Conservation (phyloP, 2,797 vertebrate genomes). For the Crenuchus spilurus region DNA sequence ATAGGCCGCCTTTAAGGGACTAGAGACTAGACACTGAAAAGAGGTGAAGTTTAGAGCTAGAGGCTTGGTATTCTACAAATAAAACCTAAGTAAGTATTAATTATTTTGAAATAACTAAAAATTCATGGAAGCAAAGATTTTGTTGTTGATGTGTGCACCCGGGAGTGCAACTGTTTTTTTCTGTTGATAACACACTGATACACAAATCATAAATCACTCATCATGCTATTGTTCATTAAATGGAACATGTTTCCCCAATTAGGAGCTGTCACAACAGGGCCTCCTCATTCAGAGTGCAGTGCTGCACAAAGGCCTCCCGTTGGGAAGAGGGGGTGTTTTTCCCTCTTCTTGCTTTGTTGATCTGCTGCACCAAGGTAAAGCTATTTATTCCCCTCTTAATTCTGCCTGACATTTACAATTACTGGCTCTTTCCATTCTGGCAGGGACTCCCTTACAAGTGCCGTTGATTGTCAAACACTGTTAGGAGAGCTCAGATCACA, state of each 20-base stretch:
- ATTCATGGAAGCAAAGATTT: constrained; percentile 25
- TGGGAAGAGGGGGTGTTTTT: constrained; percentile 48
- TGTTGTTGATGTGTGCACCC: constrained; percentile 14
- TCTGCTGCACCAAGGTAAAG: constrained; percentile 65
- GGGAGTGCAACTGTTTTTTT: constrained; percentile 39
- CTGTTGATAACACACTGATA: constrained; percentile 50
- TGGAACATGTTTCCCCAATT: constrained; percentile 56
- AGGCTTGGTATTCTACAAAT: no score
- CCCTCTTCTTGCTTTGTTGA: constrained; percentile 53
- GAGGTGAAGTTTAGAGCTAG: no score
- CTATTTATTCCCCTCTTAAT: constrained; percentile 81
- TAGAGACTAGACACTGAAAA: no score
- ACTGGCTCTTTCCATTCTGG: constrained; percentile 78
- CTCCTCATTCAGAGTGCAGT: constrained; percentile 49
- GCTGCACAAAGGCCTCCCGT: constrained; percentile 52
- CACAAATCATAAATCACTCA: constrained; percentile 56
- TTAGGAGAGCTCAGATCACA: constrained; percentile 73
- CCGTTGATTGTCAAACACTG: constrained; percentile 82
- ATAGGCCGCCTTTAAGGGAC: no score
- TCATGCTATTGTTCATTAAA: constrained; percentile 53
- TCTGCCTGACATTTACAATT: constrained; percentile 83
- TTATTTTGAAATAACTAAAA: no score
- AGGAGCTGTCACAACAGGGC: constrained; percentile 58
- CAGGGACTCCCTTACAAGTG: constrained; percentile 73
- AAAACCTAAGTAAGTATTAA: no score